Conservation (phyloP, 2,797 vertebrate species). For the Lepus oiostolus region DNA sequence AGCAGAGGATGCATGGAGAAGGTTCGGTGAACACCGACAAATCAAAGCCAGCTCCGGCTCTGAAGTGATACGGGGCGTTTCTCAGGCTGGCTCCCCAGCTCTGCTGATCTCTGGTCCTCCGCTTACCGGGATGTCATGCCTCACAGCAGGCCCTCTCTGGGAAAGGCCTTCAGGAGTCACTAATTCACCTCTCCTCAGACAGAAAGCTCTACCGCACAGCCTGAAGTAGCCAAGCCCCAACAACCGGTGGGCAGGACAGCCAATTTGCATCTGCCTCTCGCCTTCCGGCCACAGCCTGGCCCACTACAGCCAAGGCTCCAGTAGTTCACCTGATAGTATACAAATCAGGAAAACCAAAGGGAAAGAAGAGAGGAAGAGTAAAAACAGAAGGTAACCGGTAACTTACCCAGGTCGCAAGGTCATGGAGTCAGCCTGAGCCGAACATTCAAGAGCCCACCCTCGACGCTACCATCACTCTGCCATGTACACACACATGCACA, state of each 20-base stretch:
- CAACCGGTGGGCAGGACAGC: background rate
- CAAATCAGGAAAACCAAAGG: background rate
- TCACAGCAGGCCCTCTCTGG: background rate
- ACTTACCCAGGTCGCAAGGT: slow-evolving; percentile 28
- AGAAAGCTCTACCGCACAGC: background rate
- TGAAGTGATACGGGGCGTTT: too few species aligned
- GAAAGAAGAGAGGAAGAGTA: background rate
- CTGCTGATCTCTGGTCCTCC: background rate
- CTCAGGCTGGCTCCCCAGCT: background rate
- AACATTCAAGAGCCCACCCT: background rate
- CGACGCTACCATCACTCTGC: background rate
- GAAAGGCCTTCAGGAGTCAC: background rate
- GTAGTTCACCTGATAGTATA: background rate
- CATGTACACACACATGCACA: background rate
- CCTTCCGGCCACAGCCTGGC: background rate
- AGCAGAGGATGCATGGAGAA: background rate
- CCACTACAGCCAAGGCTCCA: background rate
- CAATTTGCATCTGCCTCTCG: background rate
- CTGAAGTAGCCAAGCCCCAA: background rate
- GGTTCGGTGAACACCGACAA: background rate
- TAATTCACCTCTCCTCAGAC: background rate
- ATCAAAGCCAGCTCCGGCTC: fast-evolving
- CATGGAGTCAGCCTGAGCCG: slow-evolving; percentile 11
- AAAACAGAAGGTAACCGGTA: background rate
- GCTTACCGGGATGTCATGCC: background rate